Evolutionary conservation across 2,888 invertebrate species (phyloP).

Genomic region (Thecocarcelia acutangulata): DNA sequence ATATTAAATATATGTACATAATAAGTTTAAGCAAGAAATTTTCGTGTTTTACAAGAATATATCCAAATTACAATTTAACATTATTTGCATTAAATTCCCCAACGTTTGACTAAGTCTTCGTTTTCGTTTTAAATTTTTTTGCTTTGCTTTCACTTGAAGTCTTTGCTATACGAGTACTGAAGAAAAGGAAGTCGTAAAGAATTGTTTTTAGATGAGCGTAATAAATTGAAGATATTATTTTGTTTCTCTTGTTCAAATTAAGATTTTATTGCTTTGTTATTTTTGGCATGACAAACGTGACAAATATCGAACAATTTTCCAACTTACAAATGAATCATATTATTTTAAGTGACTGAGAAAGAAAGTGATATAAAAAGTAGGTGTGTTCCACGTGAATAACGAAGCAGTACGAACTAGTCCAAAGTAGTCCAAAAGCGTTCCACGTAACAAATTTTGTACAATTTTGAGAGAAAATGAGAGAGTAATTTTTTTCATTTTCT

Average conservation of each 20-base stretch:
- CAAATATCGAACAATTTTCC: not conserved
- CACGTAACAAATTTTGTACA: too few species aligned
- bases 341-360: not conserved
- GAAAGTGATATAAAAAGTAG: not conserved
- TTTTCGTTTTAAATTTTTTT: too few species aligned
- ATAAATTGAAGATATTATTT: not conserved
- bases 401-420: too few species aligned
- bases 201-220: not conserved
- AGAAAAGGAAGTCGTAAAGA: not conserved
- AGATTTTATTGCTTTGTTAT: not conserved
- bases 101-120: too few species aligned
- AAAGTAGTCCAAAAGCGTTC: too few species aligned
- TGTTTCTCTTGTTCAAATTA: constrained; percentile 1
- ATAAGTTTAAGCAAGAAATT: not conserved
- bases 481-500: too few species aligned
- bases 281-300: not conserved
- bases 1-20: too few species aligned
- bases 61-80: not conserved
- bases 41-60: not conserved
- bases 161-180: too few species aligned
- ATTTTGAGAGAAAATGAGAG: too few species aligned
- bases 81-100: not conserved
- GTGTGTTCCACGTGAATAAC: too few species aligned
- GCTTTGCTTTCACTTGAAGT: too few species aligned
- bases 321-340: constrained; percentile 30